Evolutionary conservation across 2,888 invertebrate species (phyloP), one percentile per base, ranked within the genome.

Genomic region (Microchrysa polita): DNA sequence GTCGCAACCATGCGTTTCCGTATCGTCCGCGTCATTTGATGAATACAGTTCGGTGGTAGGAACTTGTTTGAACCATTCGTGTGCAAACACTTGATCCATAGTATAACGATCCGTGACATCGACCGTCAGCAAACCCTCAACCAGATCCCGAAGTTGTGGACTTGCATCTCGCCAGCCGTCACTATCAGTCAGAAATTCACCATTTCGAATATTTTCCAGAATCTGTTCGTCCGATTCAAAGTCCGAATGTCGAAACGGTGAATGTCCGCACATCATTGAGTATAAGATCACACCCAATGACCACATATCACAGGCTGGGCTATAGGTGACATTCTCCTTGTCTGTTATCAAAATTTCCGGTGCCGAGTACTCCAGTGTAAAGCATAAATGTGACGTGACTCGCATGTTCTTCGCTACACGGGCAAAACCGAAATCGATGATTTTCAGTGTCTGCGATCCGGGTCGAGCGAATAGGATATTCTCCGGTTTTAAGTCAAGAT

Each of bases 371-470:
- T 83, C 83, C 9, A 81, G 85, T 73, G 98, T 97, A 83, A 95
- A 98, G 82, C 98, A 97, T 0, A 98, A 97, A 0, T 96, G 96
- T 85, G 86, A 86, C 86, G 87, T 87, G 1, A 85, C 78, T 10
- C 81, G 73, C 81, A 82, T 75, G 27, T 76, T 72, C 7, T 4
- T 52, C 52, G n/a, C 67, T 20, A 18, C 79, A 82, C 83, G 80
- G 16, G 98, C 96, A 86, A 97, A 97, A 10, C 98, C 98, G 84
- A 98, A 98, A 86, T 98, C 98, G 0, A 98, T 94, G 53, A 98
- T 90, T 83, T 97, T 96, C 20, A 98, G 89, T 5, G 75, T 65
- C 55, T 77, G 74, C 60, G 77, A 77, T 18, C 78, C 88, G 87
- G 14, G 90, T 87, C 76, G 87, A 82, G 76, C 87, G 61, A 83